phyloP scores from a whole-genome alignment of 2,888 invertebrate species.

The Drosophila ustulata region DNA sequence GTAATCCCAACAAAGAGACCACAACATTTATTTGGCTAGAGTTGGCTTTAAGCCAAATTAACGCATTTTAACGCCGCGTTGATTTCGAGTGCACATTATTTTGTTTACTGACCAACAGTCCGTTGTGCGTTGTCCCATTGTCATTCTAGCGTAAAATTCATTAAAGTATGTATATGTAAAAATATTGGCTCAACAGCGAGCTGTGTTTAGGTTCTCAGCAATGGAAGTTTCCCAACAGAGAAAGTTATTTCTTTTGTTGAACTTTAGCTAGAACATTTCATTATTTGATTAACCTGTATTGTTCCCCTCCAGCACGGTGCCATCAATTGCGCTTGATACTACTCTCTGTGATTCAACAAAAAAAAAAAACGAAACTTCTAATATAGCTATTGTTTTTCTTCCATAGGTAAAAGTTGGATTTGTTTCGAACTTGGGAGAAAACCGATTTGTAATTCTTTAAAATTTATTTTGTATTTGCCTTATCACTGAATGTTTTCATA shows the following conservation, averaged over 20 bases:
- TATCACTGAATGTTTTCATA: background rate
- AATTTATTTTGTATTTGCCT: background rate
- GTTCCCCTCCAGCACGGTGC: slow-evolving; percentile 60
- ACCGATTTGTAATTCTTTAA: slow-evolving; percentile 53
- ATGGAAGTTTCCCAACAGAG: slow-evolving; percentile 40
- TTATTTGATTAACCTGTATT: slow-evolving; percentile 80
- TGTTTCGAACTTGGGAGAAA: slow-evolving; percentile 70
- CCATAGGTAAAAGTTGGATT: slow-evolving; percentile 71
- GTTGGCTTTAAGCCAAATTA: slow-evolving; percentile 44
- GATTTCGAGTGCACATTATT: slow-evolving; percentile 70
- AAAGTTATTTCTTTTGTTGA: slow-evolving; percentile 75
- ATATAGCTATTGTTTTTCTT: slow-evolving; percentile 63
- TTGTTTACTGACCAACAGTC: slow-evolving; percentile 42
- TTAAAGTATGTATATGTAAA: slow-evolving; percentile 75
- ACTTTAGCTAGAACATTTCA: slow-evolving; percentile 65
- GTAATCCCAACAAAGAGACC: slow-evolving; percentile 37
- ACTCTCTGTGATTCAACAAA: slow-evolving; percentile 53
- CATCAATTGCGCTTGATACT: slow-evolving; percentile 6
- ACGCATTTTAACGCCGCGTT: slow-evolving; percentile 73
- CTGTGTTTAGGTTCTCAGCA: slow-evolving; percentile 31
- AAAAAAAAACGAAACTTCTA: slow-evolving; percentile 31
- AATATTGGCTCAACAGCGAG: slow-evolving; percentile 71
- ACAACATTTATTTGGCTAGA: slow-evolving; percentile 40
- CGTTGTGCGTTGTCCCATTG: slow-evolving; percentile 6
- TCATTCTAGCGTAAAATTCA: slow-evolving; percentile 70